Percentiles rank a stretch among this genome's conserved stretches.
phyloP scores from a whole-genome alignment of 23 tunicate genomes.

The Trididemnum nubilum region DNA sequence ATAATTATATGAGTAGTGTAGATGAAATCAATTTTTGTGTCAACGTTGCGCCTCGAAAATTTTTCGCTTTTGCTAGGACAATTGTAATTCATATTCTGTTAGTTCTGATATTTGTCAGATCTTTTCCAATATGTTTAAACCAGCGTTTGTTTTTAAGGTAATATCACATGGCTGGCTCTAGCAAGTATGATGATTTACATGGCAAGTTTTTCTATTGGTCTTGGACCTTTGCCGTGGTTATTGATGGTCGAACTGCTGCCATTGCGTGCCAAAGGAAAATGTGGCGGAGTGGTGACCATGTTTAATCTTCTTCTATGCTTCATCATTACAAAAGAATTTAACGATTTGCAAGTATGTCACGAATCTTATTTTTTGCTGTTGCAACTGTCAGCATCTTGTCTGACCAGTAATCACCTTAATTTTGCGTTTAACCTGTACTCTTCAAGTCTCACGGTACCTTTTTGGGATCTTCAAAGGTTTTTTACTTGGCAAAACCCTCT shows the following conservation, averaged over 20 bases:
- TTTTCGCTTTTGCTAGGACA: too few relatives aligned
- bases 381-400: not conserved
- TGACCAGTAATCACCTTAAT: not conserved
- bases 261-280: constrained; percentile 69
- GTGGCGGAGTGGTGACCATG: constrained; percentile 57
- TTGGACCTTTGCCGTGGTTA: constrained; percentile 90
- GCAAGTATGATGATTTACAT: constrained; percentile 75
- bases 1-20: too few relatives aligned
- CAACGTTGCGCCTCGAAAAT: too few relatives aligned
- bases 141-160: too few relatives aligned
- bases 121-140: too few relatives aligned
- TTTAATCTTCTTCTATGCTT: constrained; percentile 61
- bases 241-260: constrained; percentile 69
- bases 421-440: too few relatives aligned
- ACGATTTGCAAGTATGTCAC: constrained; percentile 58
- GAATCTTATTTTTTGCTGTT: too few relatives aligned
- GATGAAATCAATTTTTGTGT: too few relatives aligned
- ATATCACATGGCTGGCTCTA: constrained; percentile 75
- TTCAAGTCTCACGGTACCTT: not conserved
- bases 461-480: not conserved
- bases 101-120: too few relatives aligned
- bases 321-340: constrained; percentile 68
- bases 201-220: constrained; percentile 82
- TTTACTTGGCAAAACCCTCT: too few relatives aligned
- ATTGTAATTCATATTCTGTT: too few relatives aligned